A percentile compares a stretch with the other conserved stretches of the same genome.
Evolutionary conservation across 2,113 vertebrate genomes (phyloP).

Genomic region (Picathartes gymnocephalus): DNA sequence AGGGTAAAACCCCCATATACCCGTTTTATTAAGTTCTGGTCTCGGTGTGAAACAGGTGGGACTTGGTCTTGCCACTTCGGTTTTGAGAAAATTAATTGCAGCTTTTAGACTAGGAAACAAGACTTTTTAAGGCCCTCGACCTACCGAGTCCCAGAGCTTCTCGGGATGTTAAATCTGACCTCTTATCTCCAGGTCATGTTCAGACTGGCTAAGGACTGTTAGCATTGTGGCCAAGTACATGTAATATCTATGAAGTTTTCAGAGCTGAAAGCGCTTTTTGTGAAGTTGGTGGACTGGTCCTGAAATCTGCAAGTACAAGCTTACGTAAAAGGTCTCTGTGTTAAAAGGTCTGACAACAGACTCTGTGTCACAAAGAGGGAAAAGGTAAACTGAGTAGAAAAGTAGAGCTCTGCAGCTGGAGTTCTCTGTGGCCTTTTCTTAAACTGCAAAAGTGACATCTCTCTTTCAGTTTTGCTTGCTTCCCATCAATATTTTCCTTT

Average conservation of each 20-base stretch:
- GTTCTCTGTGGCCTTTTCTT: background rate
- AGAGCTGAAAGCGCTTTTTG: background rate
- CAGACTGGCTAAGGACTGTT: too few species aligned
- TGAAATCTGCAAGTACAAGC: background rate
- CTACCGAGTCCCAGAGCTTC: background rate
- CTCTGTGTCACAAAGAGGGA: rapidly evolving
- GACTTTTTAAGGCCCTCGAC: background rate
- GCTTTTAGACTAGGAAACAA: background rate
- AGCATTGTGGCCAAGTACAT: rapidly evolving
- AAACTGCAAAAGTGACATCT: background rate
- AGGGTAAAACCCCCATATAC: rapidly evolving
- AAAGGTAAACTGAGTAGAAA: background rate
- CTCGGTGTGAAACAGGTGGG: background rate
- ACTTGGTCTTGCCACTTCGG: rapidly evolving
- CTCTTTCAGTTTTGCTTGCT: background rate
- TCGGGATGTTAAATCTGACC: background rate
- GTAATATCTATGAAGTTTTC: background rate
- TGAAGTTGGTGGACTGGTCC: background rate
- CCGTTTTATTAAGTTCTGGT: background rate
- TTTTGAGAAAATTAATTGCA: background rate
- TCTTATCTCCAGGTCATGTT: background rate
- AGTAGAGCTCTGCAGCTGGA: background rate
- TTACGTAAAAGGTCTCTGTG: rapidly evolving
- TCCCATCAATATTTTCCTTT: background rate
- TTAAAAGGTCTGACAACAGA: background rate